Evolutionary conservation across 2,888 invertebrate genomes (phyloP), one percentile per base, ranked within the genome.

Genomic region (Latheticus oryzae): DNA sequence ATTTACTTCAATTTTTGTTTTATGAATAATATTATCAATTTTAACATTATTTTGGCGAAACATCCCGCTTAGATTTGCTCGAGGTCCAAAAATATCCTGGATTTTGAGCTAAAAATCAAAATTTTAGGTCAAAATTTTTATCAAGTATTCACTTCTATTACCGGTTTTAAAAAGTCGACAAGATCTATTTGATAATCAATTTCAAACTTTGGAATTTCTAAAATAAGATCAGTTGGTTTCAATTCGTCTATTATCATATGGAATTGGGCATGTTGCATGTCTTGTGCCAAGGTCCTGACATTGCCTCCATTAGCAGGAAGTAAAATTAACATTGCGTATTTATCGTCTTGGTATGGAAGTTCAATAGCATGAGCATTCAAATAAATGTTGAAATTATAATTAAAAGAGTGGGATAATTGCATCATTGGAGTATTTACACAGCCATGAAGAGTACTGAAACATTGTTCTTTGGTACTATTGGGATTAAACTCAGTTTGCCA

Each of bases 401-500:
- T 83, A 72, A 86, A 89, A 9, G 74, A 78, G 5, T 86, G 86
- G 9, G 79, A 80, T 21, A 83, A 81, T 71, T 85, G 85, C 90
- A 92, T 91, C 85, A 89, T 86, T 0, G 82, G 79, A 0, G 84
- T 82, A 62, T 83, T 81, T 55, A 82, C 81, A 70, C 89, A 87
- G 63, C 84, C 84, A 0, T 80, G 79, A 30, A 80, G 82, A 5
- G 85, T 84, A 55, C 83, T 81, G 78, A 92, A 92, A 58, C 87
- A 83, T 23, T 84, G 83, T 1, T 79, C 70, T 43, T 67, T 70
- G 0, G 88, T 88, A 9, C 72, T 66, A 1, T 71, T 73, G 5
- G 76, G 73, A 57, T 86, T 83, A 73, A 92, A 92, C 0, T 86
- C 80, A 15, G 83, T 81, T 58, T 85, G 82, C 92, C 92, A 92